A percentile compares a stretch with the other conserved stretches of the same genome.
Evolutionary conservation across 2,797 vertebrate genomes (phyloP).

Genomic region (Lophotriccus pileatus): DNA sequence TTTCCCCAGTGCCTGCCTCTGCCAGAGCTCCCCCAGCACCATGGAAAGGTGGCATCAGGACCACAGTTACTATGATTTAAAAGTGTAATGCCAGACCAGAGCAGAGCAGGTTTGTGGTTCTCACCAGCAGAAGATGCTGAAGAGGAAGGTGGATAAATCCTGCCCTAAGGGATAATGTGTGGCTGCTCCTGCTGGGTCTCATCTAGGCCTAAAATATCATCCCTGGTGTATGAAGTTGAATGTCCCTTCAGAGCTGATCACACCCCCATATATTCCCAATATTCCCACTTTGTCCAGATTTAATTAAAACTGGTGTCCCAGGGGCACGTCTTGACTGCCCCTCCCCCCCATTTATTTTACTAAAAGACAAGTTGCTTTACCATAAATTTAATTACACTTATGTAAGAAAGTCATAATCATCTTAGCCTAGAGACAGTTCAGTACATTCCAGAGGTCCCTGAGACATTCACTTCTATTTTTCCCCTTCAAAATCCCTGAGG

Average conservation of each 20-base stretch:
- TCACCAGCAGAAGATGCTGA: not conserved
- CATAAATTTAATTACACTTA: not conserved
- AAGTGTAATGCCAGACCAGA: not conserved
- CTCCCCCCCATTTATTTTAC: not conserved
- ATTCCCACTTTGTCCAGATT: not conserved
- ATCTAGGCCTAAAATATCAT: not conserved
- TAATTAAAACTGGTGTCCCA: not conserved
- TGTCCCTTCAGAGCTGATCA: not conserved
- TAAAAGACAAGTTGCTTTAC: not conserved
- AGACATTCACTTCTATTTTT: not conserved
- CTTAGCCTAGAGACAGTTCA: not conserved
- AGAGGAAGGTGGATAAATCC: not conserved
- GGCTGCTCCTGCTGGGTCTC: not conserved
- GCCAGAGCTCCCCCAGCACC: not conserved
- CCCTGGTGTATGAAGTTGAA: not conserved
- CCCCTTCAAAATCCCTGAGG: not conserved
- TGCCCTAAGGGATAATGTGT: not conserved
- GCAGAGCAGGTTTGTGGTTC: not conserved
- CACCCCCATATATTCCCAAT: not conserved
- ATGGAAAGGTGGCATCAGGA: not conserved
- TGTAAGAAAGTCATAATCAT: not conserved
- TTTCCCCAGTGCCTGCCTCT: not conserved
- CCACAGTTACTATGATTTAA: not conserved
- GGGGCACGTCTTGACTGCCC: not conserved
- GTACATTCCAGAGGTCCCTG: not conserved